These are phyloP conservation scores for Papilio machaon DNA, from an alignment of 1,140 invertebrate species.

Conservation along the genomic window DNA sequence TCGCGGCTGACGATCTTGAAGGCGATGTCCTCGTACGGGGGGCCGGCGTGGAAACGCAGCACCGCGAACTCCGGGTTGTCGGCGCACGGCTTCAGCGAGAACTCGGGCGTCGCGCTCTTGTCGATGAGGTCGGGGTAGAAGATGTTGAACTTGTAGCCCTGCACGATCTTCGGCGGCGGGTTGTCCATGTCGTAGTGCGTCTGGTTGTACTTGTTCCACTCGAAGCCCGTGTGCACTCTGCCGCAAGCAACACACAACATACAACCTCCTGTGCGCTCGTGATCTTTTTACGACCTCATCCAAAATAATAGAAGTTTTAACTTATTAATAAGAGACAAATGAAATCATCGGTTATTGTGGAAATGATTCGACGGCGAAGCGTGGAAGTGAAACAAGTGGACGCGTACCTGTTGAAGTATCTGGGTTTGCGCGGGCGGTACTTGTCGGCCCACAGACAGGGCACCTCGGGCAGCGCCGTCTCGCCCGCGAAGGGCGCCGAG, in stretches of 20 bases:
- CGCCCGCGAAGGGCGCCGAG: slow-evolving; percentile 96
- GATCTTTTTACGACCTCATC: too few relatives aligned
- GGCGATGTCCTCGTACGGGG: slow-evolving; percentile 99
- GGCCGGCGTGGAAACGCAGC: slow-evolving; percentile 97
- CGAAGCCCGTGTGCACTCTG: slow-evolving; percentile 96
- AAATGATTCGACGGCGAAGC: too few relatives aligned
- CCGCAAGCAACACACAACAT: neutral
- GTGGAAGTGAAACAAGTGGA: too few relatives aligned
- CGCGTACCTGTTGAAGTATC: slow-evolving; percentile 94
- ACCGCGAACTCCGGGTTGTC: slow-evolving; percentile 98
- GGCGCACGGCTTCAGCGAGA: slow-evolving; percentile 92
- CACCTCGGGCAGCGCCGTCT: slow-evolving; percentile 92
- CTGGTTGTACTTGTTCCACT: slow-evolving; percentile 99
- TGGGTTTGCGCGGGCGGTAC: slow-evolving; percentile 97
- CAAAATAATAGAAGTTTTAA: too few relatives aligned
- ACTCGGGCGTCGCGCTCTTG: slow-evolving; percentile 96
- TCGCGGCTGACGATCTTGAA: slow-evolving; percentile 99
- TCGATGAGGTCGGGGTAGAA: slow-evolving; percentile 99
- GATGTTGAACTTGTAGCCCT: slow-evolving; percentile 99
- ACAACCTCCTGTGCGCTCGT: neutral
- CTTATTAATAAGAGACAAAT: too few relatives aligned
- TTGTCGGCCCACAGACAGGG: slow-evolving; percentile 99
- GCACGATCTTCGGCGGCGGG: slow-evolving; percentile 99
- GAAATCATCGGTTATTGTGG: too few relatives aligned
- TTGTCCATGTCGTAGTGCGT: slow-evolving; percentile 99